Evolutionary conservation across 2,888 invertebrate species (phyloP), one percentile per base, ranked within the genome.

Genomic region (Thumatha senex): DNA sequence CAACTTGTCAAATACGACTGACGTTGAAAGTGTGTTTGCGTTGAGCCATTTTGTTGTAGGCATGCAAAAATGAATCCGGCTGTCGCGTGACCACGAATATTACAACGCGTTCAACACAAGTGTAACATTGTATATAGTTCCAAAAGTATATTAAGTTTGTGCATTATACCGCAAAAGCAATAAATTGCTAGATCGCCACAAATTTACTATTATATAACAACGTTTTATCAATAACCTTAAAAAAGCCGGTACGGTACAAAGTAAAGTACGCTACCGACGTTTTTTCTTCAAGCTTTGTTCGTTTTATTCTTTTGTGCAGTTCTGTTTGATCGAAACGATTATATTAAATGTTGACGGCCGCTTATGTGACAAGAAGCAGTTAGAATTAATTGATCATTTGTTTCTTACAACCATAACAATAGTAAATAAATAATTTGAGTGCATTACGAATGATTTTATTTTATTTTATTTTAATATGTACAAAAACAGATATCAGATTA

Each of bases 141-240:
- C 2, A 24, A 5, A 24, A 24, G 5, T 24, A 24, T 24, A 24
- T 24, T n/a, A 24, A 4, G 3, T 24, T 24, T 24, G 2, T 24
- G 18, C 5, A 24, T 4, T 24, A 5, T 24, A 24, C 18, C 18
- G 18, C 18, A 24, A 24, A 24, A 24, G 18, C 18, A 24, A 24
- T 24, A 5, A 24, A 24, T 24, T 4, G 18, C 5, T 24, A 24
- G 18, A 4, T 74, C 61, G 68, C 79, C 80, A 13, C 35, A 35
- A 35, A 13, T 68, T 62, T 71, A 70, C 76, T 57, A 80, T 84
- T 85, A 81, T 84, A 66, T 60, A 46, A 56, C 30, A 54, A 40
- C 71, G 72, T 68, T 67, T 63, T 67, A 67, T 56, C 67, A 71
- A 72, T 72, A 70, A 72, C 70, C 13, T 12, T 65, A 69, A 62